phyloP scores from a whole-genome alignment of 1,140 invertebrate species.

The Camponotus pennsylvanicus region DNA sequence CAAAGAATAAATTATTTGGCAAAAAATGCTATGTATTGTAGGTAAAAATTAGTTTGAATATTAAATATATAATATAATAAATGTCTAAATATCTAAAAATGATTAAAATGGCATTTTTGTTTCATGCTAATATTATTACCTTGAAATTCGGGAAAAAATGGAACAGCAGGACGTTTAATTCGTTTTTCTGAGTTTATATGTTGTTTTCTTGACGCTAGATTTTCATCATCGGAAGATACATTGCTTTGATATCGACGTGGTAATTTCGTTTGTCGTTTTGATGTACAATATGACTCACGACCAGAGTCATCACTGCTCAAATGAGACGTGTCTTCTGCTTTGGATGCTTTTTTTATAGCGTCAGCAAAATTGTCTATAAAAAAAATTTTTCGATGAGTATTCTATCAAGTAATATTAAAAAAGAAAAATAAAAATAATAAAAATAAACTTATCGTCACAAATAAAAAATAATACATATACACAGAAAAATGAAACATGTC shows the following conservation, averaged over 20 bases:
- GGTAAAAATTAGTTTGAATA: not conserved
- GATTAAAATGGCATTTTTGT: not conserved
- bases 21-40: not conserved
- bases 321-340: slow-evolving; percentile 7
- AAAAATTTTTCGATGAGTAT: not conserved
- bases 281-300: not conserved
- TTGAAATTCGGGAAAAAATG: not conserved
- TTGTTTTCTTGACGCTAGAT: not conserved
- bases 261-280: slow-evolving; percentile 8
- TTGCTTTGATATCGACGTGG: not conserved
- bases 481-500: no score
- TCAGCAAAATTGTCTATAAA: not conserved
- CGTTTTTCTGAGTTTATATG: not conserved
- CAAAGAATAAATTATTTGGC: not conserved
- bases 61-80: slow-evolving; percentile 3
- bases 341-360: slow-evolving; percentile 4
- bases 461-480: not conserved
- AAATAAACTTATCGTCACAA: not conserved
- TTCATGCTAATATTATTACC: not conserved
- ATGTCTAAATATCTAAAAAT: not conserved
- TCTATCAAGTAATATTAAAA: not conserved
- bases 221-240: not conserved
- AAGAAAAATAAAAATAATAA: not conserved
- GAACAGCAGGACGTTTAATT: slow-evolving; percentile 3
- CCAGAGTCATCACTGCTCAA: not conserved